Conservation (phyloP, 2,888 invertebrate genomes). For the Synergus itoensis region DNA sequence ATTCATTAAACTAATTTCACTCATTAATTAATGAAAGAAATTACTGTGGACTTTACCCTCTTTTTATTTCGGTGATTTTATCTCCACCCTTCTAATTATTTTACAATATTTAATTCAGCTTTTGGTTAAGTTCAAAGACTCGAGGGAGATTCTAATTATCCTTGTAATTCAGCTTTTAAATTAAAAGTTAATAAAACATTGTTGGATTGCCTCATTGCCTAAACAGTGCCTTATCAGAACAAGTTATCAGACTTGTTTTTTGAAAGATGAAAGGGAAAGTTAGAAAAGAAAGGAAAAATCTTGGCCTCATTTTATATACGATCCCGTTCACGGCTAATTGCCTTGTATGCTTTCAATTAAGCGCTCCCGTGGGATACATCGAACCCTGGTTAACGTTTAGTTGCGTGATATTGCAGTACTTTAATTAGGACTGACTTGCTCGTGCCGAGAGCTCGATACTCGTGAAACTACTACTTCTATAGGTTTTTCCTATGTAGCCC, state of each 20-base stretch:
- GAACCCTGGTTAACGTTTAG: slow-evolving; percentile 46
- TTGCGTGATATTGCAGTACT: slow-evolving; percentile 53
- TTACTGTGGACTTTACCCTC: no score
- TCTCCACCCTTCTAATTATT: no score
- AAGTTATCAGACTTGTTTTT: not conserved
- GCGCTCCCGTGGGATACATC: slow-evolving; percentile 47
- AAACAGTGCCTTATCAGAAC: not conserved
- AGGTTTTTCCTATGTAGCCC: not conserved
- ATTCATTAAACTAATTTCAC: no score
- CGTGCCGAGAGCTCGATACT: slow-evolving; percentile 44
- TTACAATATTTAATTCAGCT: not conserved
- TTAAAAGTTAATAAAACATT: not conserved
- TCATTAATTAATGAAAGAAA: no score
- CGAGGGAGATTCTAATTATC: not conserved
- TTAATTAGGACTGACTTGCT: slow-evolving; percentile 52
- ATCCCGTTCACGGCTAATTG: slow-evolving; percentile 41
- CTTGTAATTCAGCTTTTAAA: not conserved
- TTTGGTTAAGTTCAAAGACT: not conserved
- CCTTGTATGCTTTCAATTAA: slow-evolving; percentile 37
- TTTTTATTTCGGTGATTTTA: no score
- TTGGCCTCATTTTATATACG: slow-evolving; percentile 38
- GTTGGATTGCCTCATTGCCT: not conserved
- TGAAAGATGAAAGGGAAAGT: not conserved
- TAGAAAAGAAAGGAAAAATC: not conserved
- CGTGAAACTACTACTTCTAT: slow-evolving; percentile 12